These are phyloP conservation scores for Sorex araneus DNA, from an alignment of 2,113 vertebrate species.

Conservation along the genomic window DNA sequence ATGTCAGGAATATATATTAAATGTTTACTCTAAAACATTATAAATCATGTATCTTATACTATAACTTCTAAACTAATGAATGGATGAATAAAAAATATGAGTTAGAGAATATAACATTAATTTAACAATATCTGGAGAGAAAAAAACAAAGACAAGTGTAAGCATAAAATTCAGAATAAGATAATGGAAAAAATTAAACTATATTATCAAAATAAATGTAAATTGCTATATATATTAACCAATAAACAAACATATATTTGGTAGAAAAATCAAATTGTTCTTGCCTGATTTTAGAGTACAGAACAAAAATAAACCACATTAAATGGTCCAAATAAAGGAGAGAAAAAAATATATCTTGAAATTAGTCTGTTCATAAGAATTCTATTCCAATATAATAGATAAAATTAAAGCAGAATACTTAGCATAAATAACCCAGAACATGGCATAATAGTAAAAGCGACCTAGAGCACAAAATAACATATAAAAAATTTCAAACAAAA, in stretches of 20 bases:
- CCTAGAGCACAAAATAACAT: too few relatives aligned
- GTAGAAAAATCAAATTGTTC: neutral
- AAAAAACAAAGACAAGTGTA: neutral
- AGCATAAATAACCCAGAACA: too few relatives aligned
- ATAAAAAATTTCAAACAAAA: too few relatives aligned
- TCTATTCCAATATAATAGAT: too few relatives aligned
- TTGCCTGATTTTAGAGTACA: neutral
- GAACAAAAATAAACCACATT: neutral
- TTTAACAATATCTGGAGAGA: neutral
- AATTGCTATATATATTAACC: neutral
- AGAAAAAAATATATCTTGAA: neutral
- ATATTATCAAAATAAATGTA: conserved; percentile 25
- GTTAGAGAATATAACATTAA: conserved; percentile 12
- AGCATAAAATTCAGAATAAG: conserved; percentile 6
- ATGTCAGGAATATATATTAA: conserved; percentile 1
- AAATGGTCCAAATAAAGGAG: neutral
- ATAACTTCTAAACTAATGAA: neutral
- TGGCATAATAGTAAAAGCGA: too few relatives aligned
- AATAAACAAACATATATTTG: neutral
- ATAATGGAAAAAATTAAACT: neutral
- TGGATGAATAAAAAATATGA: neutral
- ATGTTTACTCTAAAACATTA: neutral
- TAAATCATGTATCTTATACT: neutral
- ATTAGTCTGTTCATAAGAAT: too few relatives aligned
- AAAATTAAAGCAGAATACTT: too few relatives aligned